Conservation (phyloP, 1,140 invertebrate species). For the Daktulosphaira vitifoliae region DNA sequence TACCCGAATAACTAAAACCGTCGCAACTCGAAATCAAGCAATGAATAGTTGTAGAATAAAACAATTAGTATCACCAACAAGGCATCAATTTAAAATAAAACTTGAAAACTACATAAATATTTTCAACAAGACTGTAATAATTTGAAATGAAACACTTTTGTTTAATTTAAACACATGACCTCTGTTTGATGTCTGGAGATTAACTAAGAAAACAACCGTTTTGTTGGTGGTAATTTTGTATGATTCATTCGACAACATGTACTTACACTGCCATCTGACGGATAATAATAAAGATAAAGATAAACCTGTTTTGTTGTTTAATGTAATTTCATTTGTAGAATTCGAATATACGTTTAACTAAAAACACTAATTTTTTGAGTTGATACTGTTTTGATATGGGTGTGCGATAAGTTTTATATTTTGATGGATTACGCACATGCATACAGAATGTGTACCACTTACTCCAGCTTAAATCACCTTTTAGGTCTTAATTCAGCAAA, state of each 20-base stretch:
- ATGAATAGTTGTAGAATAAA: neutral
- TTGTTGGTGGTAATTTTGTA: neutral
- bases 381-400: neutral
- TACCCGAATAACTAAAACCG: conserved; percentile 5
- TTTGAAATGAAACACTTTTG: neutral
- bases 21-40: conserved; percentile 5
- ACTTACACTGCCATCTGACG: neutral
- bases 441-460: too few species aligned
- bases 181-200: neutral
- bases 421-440: too few species aligned
- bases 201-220: conserved; percentile 9
- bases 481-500: too few species aligned
- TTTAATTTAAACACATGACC: neutral
- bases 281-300: conserved; percentile 5
- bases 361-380: neutral
- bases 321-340: conserved; percentile 1
- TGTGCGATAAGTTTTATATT: too few species aligned
- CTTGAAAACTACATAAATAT: neutral
- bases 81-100: neutral
- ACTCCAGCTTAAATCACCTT: too few species aligned
- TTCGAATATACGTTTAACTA: conserved; percentile 8
- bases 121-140: conserved; percentile 6
- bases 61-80: neutral
- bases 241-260: conserved; percentile 8
- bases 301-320: conserved; percentile 4